Base-by-base conservation (phyloP, 2,797 vertebrate species). In the Pitangus sulphuratus region DNA sequence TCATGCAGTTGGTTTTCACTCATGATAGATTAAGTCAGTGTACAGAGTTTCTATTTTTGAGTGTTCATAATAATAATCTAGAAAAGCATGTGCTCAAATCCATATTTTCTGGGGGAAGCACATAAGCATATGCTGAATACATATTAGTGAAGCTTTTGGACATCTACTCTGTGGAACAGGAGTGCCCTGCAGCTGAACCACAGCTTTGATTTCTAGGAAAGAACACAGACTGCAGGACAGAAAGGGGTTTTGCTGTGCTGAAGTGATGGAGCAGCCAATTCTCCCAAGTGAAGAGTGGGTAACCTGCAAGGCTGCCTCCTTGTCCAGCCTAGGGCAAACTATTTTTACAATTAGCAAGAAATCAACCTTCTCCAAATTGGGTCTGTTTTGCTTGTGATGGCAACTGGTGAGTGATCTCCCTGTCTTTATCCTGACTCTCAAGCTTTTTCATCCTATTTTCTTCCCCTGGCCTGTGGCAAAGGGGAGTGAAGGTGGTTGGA, bases 61-160 rank as follows among this genome's bases (percentile, higher is more conserved):
- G n/a, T 20, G 56, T 44, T 85, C 84, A 56, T 40, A 91, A 77
- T 15, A 87, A 39, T 82, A 47, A 92, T 83, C 78, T 66, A 64
- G 44, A 91, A 70, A 62, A 87, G 58, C 78, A 89, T 31, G 47
- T 68, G 53, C 84, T 85, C 68, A 85, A 87, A 94, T 57, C 76
- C 60, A 2, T 70, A 31, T 83, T 93, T 90, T 89, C 81, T 56
- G 64, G 35, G 69, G 47, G 70, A 84, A 79, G 71, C 18, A 72
- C 33, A 62, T 7, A 57, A 79, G 66, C 56, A 85, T 37, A 79
- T 16, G 64, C 60, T 74, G 79, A 84, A 84, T 51, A 84, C 28
- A 31, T 40, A 74, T 42, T 15, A 84, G 16, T 66, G 61, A 37
- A 82, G 64, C 42, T 82, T 89, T 62, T 0, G 5, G 78, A 37